Percentiles rank a stretch among this genome's conserved stretches.
phyloP scores from a whole-genome alignment of 2,888 invertebrate genomes.

The Athripsodes cinereus region DNA sequence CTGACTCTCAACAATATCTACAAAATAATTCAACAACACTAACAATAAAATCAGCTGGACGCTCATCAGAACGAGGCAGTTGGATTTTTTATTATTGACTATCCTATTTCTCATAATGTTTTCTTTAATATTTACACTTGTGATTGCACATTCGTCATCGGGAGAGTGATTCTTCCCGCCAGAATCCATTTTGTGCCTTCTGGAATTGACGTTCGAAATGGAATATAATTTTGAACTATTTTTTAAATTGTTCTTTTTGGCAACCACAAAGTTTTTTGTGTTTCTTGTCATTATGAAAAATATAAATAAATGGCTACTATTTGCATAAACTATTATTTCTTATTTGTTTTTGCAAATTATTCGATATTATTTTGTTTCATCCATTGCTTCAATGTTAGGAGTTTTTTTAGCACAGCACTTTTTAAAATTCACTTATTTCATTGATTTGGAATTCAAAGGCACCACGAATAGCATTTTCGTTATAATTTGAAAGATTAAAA shows the following conservation, averaged over 20 bases:
- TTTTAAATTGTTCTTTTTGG: slow-evolving; percentile 5
- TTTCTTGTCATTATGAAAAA: slow-evolving; percentile 4
- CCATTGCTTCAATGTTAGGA: background rate
- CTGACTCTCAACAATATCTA: slow-evolving; percentile 19
- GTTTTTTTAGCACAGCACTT: background rate
- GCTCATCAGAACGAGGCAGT: slow-evolving; percentile 19
- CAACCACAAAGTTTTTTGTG: background rate
- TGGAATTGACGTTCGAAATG: slow-evolving; percentile 3
- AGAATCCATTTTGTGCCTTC: background rate
- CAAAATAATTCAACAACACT: slow-evolving; percentile 23
- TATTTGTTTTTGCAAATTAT: background rate
- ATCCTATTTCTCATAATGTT: slow-evolving; percentile 17
- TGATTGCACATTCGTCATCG: background rate
- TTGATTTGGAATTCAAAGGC: too few relatives aligned
- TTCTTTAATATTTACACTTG: slow-evolving; percentile 9
- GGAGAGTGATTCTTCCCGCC: background rate
- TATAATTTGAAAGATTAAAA: too few relatives aligned
- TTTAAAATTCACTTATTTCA: background rate
- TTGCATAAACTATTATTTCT: background rate
- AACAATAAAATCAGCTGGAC: slow-evolving; percentile 22
- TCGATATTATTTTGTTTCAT: background rate
- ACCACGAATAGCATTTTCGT: too few relatives aligned
- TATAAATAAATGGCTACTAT: background rate
- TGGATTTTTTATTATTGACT: slow-evolving; percentile 21
- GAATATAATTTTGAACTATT: slow-evolving; percentile 4